Base-by-base conservation (phyloP, 2,888 invertebrate species). In the Lucinisca nassula region DNA sequence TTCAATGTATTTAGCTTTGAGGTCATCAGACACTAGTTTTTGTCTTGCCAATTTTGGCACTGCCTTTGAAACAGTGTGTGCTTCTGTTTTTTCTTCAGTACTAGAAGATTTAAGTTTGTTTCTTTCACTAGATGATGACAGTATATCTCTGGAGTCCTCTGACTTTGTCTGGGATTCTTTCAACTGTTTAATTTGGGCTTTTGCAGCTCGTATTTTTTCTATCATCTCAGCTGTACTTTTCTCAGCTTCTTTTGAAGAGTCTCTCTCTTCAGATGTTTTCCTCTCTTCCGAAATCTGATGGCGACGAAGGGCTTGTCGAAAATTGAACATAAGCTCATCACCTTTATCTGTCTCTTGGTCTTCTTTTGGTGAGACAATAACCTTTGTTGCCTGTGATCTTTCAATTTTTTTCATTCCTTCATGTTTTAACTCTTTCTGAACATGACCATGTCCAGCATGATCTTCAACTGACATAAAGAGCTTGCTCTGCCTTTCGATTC, bases 251-350 rank as follows among this genome's bases (percentile, higher is more conserved):
- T 77, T 49, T n/a, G 72, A 58, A 37, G 77, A 58, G 37, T 77
- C 61, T 21, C 77, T 77, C 38, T 73, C 77, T 30, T 75, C 74
- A 12, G 17, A 55, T 37, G 61, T 67, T 80, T 84, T 88, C 37
- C 84, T 85, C 38, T 82, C 55, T 87, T 88, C 90, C 90, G 87
- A 88, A 88, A 88, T 35, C 67, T 74, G 82, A 84, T 88, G 90
- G 70, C 87, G 88, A 87, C 87, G 82, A 55, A 90, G 83, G 61
- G 90, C 90, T 85, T 84, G 84, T 49, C 90, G 90, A 90, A 90
- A 90, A 61, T 90, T 87, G 35, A 76, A 87, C 51, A 90, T 83
- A 32, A 88, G 81, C 35, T 88, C 88, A 79, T 88, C 88, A n/a
- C 21, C 77, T 77, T 51, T 55, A 35, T 67, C 67, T n/a, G 32